Conservation (phyloP, 2,797 vertebrate genomes). For the Enteromius paludinosus region DNA sequence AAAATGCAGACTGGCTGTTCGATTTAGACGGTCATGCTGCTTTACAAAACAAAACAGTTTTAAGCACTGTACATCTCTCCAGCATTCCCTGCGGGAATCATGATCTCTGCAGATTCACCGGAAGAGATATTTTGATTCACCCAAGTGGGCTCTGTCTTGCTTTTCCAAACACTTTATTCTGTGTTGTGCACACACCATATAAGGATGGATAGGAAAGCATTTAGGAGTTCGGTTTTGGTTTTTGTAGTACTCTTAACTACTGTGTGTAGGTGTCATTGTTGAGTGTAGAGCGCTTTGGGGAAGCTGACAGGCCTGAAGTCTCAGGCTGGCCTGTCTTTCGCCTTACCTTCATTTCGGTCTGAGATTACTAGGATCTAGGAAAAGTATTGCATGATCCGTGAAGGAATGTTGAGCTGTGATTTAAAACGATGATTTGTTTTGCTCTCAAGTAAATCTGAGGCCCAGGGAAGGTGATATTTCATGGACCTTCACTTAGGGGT, state of each 20-base stretch:
- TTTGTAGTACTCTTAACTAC: not conserved
- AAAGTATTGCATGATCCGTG: constrained; percentile 36
- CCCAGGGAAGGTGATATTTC: constrained; percentile 6
- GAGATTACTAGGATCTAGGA: constrained; percentile 36
- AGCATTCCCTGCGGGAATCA: not conserved
- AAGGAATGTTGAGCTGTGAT: constrained; percentile 51
- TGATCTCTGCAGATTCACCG: constrained; percentile 30
- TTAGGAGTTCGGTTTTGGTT: not conserved
- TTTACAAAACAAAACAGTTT: not conserved
- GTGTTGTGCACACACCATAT: not conserved
- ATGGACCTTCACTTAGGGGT: not conserved
- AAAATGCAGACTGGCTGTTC: not conserved
- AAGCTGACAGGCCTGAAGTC: not conserved
- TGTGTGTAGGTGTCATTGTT: not conserved
- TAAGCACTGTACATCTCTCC: not conserved
- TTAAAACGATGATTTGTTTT: constrained; percentile 17
- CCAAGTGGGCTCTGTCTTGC: not conserved
- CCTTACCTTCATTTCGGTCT: not conserved
- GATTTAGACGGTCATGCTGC: not conserved
- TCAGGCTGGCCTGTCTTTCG: not conserved
- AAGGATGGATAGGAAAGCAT: not conserved
- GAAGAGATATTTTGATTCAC: constrained; percentile 49
- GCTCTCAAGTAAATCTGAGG: constrained; percentile 18
- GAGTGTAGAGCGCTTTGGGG: not conserved
- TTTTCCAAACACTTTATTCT: constrained; percentile 2